Conservation (phyloP, 2,797 vertebrate species). For the Enteromius afrohamiltoni region DNA sequence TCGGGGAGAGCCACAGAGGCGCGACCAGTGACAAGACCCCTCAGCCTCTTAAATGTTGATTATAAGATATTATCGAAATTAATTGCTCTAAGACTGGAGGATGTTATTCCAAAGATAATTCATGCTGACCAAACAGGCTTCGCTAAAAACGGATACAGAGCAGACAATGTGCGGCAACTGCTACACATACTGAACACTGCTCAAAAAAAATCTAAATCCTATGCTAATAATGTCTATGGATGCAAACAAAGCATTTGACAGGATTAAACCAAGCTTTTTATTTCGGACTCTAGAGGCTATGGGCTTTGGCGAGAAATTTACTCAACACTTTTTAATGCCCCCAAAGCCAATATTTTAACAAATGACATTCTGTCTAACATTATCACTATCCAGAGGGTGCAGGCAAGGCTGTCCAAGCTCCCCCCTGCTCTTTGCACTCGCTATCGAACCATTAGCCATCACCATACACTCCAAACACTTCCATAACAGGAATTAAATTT, state of each 20-base stretch:
- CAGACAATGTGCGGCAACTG: constrained; percentile 27
- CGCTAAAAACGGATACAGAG: background rate
- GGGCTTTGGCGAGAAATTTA: too few species aligned
- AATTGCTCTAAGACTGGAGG: constrained; percentile 23
- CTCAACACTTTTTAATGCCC: too few species aligned
- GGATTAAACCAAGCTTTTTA: constrained; percentile 15
- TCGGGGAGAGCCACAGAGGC: too few species aligned
- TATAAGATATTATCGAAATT: background rate
- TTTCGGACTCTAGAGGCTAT: background rate
- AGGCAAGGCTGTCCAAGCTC: too few species aligned
- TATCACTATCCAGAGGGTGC: too few species aligned
- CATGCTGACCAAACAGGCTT: background rate
- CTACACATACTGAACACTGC: background rate
- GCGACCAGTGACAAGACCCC: too few species aligned
- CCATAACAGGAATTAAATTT: too few species aligned
- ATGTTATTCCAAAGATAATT: background rate
- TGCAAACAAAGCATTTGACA: constrained; percentile 7
- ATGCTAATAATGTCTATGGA: constrained; percentile 3
- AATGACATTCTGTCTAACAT: too few species aligned
- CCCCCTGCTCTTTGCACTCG: too few species aligned
- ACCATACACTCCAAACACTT: too few species aligned
- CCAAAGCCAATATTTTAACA: too few species aligned
- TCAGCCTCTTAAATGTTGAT: background rate
- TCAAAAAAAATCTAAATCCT: constrained; percentile 2
- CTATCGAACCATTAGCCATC: too few species aligned